A percentile compares a stretch with the other conserved stretches of the same genome.
Conservation (phyloP, 2,888 invertebrate genomes). For the Aproaerema taeniolella region DNA sequence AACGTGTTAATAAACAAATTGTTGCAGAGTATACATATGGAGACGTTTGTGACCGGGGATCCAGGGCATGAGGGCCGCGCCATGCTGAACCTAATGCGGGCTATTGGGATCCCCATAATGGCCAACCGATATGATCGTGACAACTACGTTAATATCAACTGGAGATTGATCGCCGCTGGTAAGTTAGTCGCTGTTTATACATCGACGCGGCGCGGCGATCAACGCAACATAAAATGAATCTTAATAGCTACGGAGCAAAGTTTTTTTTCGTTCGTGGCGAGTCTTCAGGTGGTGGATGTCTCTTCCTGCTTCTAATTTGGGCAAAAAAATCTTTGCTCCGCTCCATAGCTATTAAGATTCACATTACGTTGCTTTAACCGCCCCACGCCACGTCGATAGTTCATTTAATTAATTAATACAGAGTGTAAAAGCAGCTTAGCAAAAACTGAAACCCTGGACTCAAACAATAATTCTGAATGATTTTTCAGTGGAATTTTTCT, state of each 20-base stretch:
- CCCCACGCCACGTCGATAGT: not conserved
- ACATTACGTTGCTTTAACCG: too few relatives aligned
- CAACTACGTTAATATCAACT: slow-evolving; percentile 79
- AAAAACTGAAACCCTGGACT: too few relatives aligned
- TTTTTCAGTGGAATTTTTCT: too few relatives aligned
- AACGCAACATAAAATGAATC: too few relatives aligned
- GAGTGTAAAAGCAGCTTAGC: too few relatives aligned
- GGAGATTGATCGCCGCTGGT: slow-evolving; percentile 81
- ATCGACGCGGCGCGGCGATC: too few relatives aligned
- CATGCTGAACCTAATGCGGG: slow-evolving; percentile 38
- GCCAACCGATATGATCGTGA: slow-evolving; percentile 84
- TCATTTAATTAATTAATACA: too few relatives aligned
- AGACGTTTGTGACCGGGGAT: slow-evolving; percentile 32
- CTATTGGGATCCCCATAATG: slow-evolving; percentile 54
- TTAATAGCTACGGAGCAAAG: too few relatives aligned
- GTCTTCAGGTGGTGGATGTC: too few relatives aligned
- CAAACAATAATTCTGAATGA: too few relatives aligned
- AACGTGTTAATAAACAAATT: slow-evolving; percentile 37
- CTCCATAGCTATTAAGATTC: not conserved
- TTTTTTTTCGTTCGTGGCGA: too few relatives aligned
- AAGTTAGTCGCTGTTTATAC: not conserved
- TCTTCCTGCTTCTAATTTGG: too few relatives aligned
- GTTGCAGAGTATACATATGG: slow-evolving; percentile 38
- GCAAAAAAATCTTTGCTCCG: not conserved
- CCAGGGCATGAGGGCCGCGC: slow-evolving; percentile 45